Base-by-base conservation (phyloP, 2,888 invertebrate genomes). In the Caenorhabditis sulstoni region DNA sequence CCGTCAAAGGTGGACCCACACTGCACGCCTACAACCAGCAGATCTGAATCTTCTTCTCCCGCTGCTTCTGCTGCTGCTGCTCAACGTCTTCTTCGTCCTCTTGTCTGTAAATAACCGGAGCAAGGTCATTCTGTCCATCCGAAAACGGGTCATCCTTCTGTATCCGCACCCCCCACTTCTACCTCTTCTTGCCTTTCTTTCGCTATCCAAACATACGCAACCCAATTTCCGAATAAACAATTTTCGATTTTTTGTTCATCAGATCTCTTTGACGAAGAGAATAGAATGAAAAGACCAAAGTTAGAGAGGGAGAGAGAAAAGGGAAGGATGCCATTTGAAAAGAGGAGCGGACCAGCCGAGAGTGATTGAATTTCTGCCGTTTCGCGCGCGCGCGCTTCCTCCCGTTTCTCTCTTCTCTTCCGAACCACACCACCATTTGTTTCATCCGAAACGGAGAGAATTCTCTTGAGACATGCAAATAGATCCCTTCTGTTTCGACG, bases 21-120 rank as follows among this genome's bases (percentile, higher is more conserved):
- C 71, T 88, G 29, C 87, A 87, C 58, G 88, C 88, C n/a, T 88
- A 83, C 65, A 87, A 87, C 37, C 62, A 47, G 3, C 55, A 61
- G 29, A 62, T 78, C 16, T 78, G 58, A 65, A n/a, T n/a, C 18
- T 44, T 20, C 20, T 49, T 22, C 39, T 59, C 41, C 68, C 59
- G 58, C 58, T 68, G 39, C 41, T 50, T n/a, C 41, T 50, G 49
- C 55, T 57, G 35, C 37, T 59, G 0, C 5, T 39, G 53, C 53
- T 53, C 53, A 53, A 20, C 37, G 7, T n/a, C n/a, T 49, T 49
- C 29, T 29, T 29, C 29, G 3, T 29, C 29, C 11, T 41, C 41
- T 16, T 53, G 22, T 68, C 52, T 59, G 37, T 61, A 61, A 39
- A 68, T 61, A 67, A 50, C 20, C 29, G 52, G 52, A 52, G 52